Conservation (phyloP, 2,113 vertebrate genomes). For the Loxodonta africana region DNA sequence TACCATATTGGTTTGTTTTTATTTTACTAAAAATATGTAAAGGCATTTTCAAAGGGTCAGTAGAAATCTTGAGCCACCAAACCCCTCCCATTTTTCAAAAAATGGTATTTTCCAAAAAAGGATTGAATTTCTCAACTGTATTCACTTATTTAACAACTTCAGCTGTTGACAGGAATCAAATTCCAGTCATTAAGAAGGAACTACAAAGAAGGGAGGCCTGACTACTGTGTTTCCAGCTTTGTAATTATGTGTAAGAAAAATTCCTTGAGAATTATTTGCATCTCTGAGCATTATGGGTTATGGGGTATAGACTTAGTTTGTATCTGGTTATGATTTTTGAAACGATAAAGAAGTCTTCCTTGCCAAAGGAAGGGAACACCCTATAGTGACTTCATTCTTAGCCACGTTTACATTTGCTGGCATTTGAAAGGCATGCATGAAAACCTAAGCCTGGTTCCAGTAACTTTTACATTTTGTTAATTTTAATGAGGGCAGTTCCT, state of each 20-base stretch:
- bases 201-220: background rate
- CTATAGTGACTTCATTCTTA: background rate
- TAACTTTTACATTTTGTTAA: background rate
- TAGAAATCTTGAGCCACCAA: background rate
- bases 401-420: background rate
- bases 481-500: background rate
- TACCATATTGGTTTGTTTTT: background rate
- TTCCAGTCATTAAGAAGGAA: background rate
- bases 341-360: background rate
- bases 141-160: background rate
- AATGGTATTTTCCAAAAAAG: background rate
- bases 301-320: background rate
- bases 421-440: background rate
- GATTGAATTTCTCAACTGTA: background rate
- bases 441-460: background rate
- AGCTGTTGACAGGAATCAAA: background rate
- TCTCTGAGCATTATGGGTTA: background rate
- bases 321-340: background rate
- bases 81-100: background rate
- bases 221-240: background rate
- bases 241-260: background rate
- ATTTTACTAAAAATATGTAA: slow-evolving; percentile 12
- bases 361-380: background rate
- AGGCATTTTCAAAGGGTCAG: background rate
- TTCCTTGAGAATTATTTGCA: background rate